phyloP scores from a whole-genome alignment of 2,888 invertebrate genomes.

The Eilema caniola region DNA sequence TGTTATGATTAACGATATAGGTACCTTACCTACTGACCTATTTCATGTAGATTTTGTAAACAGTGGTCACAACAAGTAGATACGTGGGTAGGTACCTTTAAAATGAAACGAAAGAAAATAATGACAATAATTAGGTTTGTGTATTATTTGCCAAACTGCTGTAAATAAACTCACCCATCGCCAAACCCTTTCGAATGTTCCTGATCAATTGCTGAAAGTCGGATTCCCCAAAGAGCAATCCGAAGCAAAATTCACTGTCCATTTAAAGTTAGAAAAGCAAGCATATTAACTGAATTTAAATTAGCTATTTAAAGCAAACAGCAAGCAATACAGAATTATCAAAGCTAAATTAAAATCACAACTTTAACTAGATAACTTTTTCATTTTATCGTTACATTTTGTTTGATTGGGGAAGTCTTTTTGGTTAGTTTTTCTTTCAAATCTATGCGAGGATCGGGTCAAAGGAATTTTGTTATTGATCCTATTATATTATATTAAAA shows the following conservation, averaged over 20 bases:
- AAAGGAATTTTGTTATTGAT: neutral
- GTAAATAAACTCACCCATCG: neutral
- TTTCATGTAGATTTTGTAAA: neutral
- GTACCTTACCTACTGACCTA: neutral
- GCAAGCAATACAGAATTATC: neutral
- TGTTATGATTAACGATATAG: no score
- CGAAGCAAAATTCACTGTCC: neutral
- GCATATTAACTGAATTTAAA: neutral
- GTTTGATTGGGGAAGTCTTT: neutral
- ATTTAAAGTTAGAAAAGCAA: neutral
- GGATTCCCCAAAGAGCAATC: neutral
- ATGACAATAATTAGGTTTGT: neutral
- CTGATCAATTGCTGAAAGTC: neutral
- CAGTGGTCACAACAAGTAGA: neutral
- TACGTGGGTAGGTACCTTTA: no score
- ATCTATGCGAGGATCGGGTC: neutral
- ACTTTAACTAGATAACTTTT: neutral
- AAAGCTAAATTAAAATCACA: neutral
- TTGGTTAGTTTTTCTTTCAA: neutral
- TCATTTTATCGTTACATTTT: neutral
- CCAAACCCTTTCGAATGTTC: neutral
- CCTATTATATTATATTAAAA: neutral
- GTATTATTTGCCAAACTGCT: neutral
- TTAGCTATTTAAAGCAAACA: neutral
- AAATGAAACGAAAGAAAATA: neutral